phyloP scores from a whole-genome alignment of 2,113 vertebrate species.

The Misgurnus anguillicaudatus region DNA sequence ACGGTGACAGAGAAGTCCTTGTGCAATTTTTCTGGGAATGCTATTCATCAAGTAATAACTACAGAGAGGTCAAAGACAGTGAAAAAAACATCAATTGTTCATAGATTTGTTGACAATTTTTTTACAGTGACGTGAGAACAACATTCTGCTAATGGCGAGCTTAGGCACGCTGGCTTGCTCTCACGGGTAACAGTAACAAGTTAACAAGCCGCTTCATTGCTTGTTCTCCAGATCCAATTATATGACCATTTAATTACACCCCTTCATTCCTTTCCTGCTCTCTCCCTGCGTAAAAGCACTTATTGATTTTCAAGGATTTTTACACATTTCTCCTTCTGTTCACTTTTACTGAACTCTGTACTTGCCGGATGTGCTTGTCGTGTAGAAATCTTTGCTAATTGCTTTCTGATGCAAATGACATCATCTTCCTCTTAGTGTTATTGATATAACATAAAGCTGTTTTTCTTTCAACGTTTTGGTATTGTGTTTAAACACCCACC shows the following conservation, averaged over 20 bases:
- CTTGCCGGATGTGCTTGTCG: neutral
- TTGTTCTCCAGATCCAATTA: conserved; percentile 52
- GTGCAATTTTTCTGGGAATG: no score
- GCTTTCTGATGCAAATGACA: neutral
- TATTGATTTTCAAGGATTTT: conserved; percentile 42
- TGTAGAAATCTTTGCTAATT: neutral
- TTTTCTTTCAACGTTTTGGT: neutral
- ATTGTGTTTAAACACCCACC: neutral
- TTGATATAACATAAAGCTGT: neutral
- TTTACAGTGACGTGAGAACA: conserved; percentile 33
- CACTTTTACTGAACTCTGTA: neutral
- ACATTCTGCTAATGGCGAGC: conserved; percentile 31
- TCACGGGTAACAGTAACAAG: conserved; percentile 45
- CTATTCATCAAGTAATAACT: no score
- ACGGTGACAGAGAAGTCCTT: no score
- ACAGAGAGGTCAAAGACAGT: no score
- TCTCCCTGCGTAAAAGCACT: conserved; percentile 39
- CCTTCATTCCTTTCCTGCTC: conserved; percentile 11
- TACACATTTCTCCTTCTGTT: neutral
- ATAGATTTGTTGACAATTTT: no score
- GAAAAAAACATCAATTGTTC: no score
- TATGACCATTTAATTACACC: conserved; percentile 49
- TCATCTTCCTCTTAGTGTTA: neutral
- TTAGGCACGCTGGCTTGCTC: neutral
- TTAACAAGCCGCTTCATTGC: conserved; percentile 54